Conservation (phyloP, 2,888 invertebrate genomes). For the Diaprepes abbreviatus region DNA sequence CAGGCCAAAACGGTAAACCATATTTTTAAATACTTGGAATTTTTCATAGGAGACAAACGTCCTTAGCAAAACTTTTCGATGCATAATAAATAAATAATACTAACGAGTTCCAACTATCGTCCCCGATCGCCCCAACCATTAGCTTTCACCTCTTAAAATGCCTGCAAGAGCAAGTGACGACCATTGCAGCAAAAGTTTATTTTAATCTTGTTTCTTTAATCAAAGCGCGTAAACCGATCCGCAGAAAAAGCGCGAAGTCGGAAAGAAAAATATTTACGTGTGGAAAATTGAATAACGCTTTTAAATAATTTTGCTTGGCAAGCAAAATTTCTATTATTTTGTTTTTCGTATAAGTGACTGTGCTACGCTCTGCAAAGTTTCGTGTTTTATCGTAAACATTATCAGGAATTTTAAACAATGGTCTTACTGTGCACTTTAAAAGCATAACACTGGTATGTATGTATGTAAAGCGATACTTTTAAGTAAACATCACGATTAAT, state of each 20-base stretch:
- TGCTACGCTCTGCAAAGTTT: neutral
- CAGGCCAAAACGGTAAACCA: too few species aligned
- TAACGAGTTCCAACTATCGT: constrained; percentile 37
- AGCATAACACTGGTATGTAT: neutral
- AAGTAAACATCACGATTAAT: too few species aligned
- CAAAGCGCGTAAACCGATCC: constrained; percentile 29
- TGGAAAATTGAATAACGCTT: neutral
- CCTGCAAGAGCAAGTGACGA: constrained; percentile 36
- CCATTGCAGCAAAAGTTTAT: constrained; percentile 40
- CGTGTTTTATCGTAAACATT: neutral
- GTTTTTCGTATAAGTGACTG: constrained; percentile 3
- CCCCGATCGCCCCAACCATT: constrained; percentile 33
- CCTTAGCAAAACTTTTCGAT: too few species aligned
- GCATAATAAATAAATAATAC: neutral
- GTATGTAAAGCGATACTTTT: neutral
- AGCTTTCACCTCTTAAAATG: constrained; percentile 45
- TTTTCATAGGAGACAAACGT: too few species aligned
- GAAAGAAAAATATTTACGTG: neutral
- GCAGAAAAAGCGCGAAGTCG: constrained; percentile 10
- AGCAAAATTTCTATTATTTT: neutral
- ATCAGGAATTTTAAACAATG: constrained; percentile 4
- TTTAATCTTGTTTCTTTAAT: constrained; percentile 42
- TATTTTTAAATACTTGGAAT: too few species aligned
- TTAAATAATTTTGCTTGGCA: neutral
- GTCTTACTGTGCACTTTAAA: neutral